phyloP scores from a whole-genome alignment of 2,113 vertebrate genomes.

The Saimiri boliviensis region DNA sequence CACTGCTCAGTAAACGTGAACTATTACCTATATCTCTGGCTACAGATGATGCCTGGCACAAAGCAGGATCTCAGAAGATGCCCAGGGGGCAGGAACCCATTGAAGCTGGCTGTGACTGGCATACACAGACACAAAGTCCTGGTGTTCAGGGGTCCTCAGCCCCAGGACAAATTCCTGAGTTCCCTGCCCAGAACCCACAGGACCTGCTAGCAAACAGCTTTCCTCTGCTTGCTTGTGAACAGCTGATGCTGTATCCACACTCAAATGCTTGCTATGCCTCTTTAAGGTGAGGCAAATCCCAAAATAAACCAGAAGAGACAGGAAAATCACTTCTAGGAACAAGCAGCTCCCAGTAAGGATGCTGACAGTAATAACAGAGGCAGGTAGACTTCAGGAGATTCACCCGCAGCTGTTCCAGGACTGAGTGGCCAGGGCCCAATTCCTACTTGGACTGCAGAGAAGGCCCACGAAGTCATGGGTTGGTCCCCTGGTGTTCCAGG shows the following conservation, averaged over 20 bases:
- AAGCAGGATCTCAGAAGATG: slow-evolving; percentile 47
- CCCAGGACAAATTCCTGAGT: slow-evolving; percentile 53
- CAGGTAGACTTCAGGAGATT: neutral
- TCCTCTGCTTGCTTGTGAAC: slow-evolving; percentile 67
- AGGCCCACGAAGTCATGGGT: neutral
- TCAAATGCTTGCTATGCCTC: slow-evolving; percentile 69
- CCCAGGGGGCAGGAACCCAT: neutral
- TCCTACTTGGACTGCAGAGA: neutral
- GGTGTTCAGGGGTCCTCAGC: slow-evolving; percentile 9
- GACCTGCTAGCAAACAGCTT: slow-evolving; percentile 67
- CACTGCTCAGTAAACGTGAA: slow-evolving; percentile 22
- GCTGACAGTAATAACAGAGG: slow-evolving; percentile 58
- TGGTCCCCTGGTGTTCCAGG: neutral
- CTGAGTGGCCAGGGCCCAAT: neutral
- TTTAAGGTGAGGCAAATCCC: slow-evolving; percentile 73
- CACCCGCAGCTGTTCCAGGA: slow-evolving; percentile 6
- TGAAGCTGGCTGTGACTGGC: neutral
- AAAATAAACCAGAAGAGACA: slow-evolving; percentile 74
- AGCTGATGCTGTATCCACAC: slow-evolving; percentile 70
- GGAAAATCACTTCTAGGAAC: slow-evolving; percentile 77
- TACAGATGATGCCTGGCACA: slow-evolving; percentile 45
- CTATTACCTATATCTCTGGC: neutral
- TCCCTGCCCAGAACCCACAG: slow-evolving; percentile 38
- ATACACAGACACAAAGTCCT: slow-evolving; percentile 33
- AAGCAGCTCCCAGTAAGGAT: slow-evolving; percentile 49